Conservation (phyloP, 2,113 vertebrate genomes). For the Melanostigma gelatinosum region DNA sequence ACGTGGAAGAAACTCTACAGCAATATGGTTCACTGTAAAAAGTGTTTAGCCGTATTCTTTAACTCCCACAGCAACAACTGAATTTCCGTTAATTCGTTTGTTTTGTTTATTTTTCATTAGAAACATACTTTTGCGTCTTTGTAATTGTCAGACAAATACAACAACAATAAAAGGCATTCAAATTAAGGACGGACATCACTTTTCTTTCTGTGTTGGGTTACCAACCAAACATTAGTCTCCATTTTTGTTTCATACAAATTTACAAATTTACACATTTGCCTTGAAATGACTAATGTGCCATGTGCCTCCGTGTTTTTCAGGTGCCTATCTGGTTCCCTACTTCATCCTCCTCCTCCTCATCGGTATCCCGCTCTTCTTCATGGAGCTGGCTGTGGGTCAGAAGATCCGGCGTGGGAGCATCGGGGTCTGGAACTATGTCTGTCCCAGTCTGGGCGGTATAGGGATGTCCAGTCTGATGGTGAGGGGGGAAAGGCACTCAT, state of each 20-base stretch:
- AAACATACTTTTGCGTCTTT: not conserved
- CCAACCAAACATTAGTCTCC: not conserved
- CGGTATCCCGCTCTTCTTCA: constrained; percentile 94
- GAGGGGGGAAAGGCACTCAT: constrained; percentile 59
- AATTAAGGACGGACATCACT: not conserved
- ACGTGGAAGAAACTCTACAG: not conserved
- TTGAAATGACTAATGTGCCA: not conserved
- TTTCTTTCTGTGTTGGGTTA: not conserved
- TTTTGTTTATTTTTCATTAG: not conserved
- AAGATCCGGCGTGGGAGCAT: constrained; percentile 94
- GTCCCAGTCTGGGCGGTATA: constrained; percentile 91
- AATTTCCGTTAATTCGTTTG: not conserved
- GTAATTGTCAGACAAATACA: not conserved
- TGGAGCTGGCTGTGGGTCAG: constrained; percentile 96
- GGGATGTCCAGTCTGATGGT: constrained; percentile 93
- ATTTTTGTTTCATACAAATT: not conserved
- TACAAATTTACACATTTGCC: not conserved
- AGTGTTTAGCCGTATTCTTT: not conserved
- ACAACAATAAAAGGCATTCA: not conserved
- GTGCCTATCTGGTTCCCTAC: constrained; percentile 94
- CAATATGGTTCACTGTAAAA: not conserved
- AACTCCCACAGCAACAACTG: not conserved
- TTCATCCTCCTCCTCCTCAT: constrained; percentile 93
- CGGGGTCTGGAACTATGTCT: constrained; percentile 96
- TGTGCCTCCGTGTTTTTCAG: constrained; percentile 72